phyloP scores from a whole-genome alignment of 2,797 vertebrate species.

The Chelon labrosus region DNA sequence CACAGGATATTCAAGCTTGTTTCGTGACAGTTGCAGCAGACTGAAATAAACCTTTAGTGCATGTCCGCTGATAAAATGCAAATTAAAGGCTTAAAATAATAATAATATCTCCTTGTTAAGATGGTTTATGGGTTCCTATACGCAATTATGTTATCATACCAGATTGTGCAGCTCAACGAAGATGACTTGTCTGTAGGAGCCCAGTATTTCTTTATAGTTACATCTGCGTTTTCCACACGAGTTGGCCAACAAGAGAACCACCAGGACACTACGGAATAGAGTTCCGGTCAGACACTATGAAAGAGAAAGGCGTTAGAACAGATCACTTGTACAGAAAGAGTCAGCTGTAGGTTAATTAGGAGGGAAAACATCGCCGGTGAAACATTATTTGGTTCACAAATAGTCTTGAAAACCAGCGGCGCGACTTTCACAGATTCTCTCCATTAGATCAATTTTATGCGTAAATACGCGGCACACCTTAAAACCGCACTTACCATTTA shows the following conservation, averaged over 20 bases:
- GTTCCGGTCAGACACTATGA: constrained; percentile 80
- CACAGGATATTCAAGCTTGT: constrained; percentile 3
- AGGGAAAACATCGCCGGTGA: background rate
- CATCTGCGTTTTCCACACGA: constrained; percentile 75
- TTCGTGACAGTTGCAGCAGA: background rate
- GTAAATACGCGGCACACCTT: constrained; percentile 35
- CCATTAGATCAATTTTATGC: background rate
- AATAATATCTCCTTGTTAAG: background rate
- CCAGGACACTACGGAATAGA: constrained; percentile 75
- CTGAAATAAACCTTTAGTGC: background rate
- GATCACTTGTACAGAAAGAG: background rate
- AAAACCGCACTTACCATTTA: constrained; percentile 82
- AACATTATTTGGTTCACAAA: too few relatives aligned
- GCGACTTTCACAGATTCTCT: background rate
- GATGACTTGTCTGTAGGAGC: constrained; percentile 78
- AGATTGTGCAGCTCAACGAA: constrained; percentile 80
- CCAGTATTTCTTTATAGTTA: constrained; percentile 80
- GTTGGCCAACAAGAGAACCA: constrained; percentile 76
- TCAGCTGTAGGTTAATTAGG: background rate
- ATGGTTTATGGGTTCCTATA: background rate
- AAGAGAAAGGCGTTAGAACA: constrained; percentile 6
- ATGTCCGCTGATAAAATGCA: too few relatives aligned
- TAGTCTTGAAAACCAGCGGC: background rate
- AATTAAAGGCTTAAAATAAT: background rate
- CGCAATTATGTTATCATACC: constrained; percentile 61